Evolutionary conservation across 2,797 vertebrate genomes (phyloP).

Genomic region (Gorsachius magnificus): DNA sequence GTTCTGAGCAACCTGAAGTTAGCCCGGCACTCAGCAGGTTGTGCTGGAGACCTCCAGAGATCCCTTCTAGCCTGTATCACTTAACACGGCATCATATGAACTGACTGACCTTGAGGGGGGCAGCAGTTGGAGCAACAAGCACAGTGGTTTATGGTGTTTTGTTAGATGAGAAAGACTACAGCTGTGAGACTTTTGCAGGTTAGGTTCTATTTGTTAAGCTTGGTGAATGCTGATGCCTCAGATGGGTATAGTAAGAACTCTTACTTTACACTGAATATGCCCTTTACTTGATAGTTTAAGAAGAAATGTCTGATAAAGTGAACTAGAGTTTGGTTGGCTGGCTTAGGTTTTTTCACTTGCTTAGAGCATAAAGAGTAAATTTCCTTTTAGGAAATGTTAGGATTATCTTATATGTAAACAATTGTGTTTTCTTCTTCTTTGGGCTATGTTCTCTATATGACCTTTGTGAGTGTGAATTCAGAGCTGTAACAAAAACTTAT

Average conservation of each 20-base stretch:
- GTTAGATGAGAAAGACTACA: not conserved
- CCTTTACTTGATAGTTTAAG: not conserved
- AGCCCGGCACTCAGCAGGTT: not conserved
- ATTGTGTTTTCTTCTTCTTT: not conserved
- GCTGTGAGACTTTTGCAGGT: not conserved
- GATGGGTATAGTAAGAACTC: not conserved
- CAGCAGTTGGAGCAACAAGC: not conserved
- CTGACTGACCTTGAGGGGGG: not conserved
- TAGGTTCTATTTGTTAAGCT: not conserved
- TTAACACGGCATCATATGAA: not conserved
- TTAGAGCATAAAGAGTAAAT: not conserved
- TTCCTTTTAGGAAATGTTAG: not conserved
- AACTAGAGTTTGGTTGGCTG: not conserved
- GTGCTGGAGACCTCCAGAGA: not conserved
- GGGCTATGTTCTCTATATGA: not conserved
- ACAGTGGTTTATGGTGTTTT: not conserved
- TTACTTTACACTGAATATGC: not conserved
- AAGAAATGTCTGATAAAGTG: not conserved
- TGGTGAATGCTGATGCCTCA: not conserved
- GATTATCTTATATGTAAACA: not conserved
- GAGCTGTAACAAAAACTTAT: not conserved
- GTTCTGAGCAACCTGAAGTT: not conserved
- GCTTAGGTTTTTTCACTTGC: not conserved
- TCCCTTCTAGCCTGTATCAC: not conserved
- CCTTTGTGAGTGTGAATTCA: not conserved